Evolutionary conservation across 2,797 vertebrate species (phyloP).

Genomic region (Bucorvus abyssinicus): DNA sequence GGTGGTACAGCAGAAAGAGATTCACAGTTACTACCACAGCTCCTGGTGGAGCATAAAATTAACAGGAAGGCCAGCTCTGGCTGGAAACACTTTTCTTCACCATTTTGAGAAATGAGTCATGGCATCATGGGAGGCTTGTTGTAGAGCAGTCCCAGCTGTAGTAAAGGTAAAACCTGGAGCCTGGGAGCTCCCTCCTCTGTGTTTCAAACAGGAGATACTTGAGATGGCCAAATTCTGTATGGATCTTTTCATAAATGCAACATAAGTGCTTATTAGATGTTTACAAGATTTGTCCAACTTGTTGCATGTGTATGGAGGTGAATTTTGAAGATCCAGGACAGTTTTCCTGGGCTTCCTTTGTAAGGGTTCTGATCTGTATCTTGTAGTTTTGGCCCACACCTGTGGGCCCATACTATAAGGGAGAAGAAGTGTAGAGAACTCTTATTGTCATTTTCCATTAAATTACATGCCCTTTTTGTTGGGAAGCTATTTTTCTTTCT

Average conservation of each 20-base stretch:
- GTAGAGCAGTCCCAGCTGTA: not conserved
- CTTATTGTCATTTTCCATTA: slow-evolving; percentile 6
- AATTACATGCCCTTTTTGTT: not conserved
- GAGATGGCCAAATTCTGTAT: not conserved
- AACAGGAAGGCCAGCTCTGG: not conserved
- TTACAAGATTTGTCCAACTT: not conserved
- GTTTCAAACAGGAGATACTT: not conserved
- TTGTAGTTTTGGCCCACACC: not conserved
- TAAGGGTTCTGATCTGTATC: not conserved
- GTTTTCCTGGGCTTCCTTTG: not conserved
- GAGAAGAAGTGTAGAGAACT: not conserved
- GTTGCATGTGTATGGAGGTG: not conserved
- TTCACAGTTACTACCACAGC: not conserved
- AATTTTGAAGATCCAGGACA: not conserved
- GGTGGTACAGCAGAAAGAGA: not conserved
- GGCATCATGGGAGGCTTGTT: not conserved
- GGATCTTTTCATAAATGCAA: not conserved
- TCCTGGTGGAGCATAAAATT: not conserved
- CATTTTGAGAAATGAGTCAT: not conserved
- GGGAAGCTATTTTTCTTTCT: not conserved
- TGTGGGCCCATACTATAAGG: accelerated
- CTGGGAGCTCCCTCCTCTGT: accelerated
- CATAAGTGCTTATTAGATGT: not conserved
- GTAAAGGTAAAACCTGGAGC: not conserved
- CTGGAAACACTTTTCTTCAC: not conserved